phyloP scores from a whole-genome alignment of 1,140 invertebrate genomes.

The Musca domestica region DNA sequence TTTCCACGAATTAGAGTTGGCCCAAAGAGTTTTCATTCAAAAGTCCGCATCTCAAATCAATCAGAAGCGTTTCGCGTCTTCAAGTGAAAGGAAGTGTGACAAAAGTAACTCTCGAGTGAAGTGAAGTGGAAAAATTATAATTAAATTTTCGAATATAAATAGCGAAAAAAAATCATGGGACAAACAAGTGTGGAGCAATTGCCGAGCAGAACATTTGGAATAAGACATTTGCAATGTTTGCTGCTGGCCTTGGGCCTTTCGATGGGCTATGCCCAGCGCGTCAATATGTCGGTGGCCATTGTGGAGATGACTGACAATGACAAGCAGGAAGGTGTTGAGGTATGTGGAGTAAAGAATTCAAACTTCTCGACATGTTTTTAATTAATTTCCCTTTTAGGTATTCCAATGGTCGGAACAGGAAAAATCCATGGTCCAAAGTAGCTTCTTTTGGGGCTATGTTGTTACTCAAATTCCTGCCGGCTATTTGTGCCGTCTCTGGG shows the following conservation, averaged over 20 bases:
- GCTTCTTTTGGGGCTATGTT: constrained; percentile 62
- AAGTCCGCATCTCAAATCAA: no score
- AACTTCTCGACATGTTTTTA: background rate
- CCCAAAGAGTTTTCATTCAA: no score
- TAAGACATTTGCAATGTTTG: constrained; percentile 65
- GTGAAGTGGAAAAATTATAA: background rate
- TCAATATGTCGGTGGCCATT: constrained; percentile 69
- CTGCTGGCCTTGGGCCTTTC: constrained; percentile 64
- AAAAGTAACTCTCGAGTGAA: no score
- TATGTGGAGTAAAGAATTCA: background rate
- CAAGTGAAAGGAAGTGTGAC: no score
- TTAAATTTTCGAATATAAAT: background rate
- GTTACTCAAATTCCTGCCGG: constrained; percentile 45
- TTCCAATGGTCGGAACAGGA: constrained; percentile 56
- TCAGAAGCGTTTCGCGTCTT: no score
- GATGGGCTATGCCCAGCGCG: constrained; percentile 63
- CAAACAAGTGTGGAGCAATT: background rate
- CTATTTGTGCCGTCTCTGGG: constrained; percentile 55
- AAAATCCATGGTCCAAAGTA: constrained; percentile 60
- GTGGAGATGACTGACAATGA: constrained; percentile 46
- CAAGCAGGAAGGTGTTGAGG: no score
- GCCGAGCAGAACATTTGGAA: constrained; percentile 55
- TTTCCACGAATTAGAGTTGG: no score
- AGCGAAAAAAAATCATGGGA: background rate
- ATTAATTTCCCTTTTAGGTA: constrained; percentile 15